Evolutionary conservation across 1,140 invertebrate genomes (phyloP).

Genomic region (Oryzaephilus surinamensis): DNA sequence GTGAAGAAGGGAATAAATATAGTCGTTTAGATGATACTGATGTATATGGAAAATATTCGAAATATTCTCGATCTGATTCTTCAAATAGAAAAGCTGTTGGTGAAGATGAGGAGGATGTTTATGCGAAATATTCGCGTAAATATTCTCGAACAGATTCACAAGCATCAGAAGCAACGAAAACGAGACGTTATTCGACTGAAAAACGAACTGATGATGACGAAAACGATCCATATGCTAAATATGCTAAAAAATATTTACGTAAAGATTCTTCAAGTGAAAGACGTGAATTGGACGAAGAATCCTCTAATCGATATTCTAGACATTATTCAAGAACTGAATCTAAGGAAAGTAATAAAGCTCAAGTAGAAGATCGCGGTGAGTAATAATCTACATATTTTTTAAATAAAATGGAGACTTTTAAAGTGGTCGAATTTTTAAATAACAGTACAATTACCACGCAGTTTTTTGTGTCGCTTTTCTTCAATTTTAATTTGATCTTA

Average conservation of each 20-base stretch:
- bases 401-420: no score
- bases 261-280: constrained; percentile 9
- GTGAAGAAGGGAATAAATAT: constrained; percentile 14
- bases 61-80: constrained; percentile 17
- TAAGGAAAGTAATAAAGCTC: no score
- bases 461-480: no score
- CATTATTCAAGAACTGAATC: constrained; percentile 9
- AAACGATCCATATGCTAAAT: constrained; percentile 20
- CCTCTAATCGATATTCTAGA: no score
- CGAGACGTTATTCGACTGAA: no score
- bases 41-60: constrained; percentile 1
- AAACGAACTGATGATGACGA: constrained; percentile 14
- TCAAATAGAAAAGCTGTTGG: constrained; percentile 20
- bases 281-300: no score
- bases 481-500: no score
- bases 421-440: no score
- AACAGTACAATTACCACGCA: no score
- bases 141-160: constrained; percentile 21
- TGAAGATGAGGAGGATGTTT: constrained; percentile 26
- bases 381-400: no score
- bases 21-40: background rate
- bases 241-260: constrained; percentile 23
- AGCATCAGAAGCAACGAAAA: constrained; percentile 31
- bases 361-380: constrained; percentile 16
- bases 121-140: constrained; percentile 28